Conservation (phyloP, 2,113 vertebrate genomes). For the Montifringilla adamsi region DNA sequence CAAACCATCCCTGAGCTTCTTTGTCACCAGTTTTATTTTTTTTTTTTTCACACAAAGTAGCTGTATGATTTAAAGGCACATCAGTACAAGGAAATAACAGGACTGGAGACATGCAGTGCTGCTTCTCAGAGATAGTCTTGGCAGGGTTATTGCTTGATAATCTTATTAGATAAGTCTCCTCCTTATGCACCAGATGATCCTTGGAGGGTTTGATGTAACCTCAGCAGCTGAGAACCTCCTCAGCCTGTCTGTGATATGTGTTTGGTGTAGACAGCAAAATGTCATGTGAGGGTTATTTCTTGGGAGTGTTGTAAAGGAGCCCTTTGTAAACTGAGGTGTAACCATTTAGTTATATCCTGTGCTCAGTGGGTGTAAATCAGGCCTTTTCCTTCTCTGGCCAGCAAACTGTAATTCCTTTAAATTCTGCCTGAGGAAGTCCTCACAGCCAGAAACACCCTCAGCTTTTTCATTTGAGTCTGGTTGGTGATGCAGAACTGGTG, state of each 20-base stretch:
- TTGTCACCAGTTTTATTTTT: background rate
- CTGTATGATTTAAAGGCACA: background rate
- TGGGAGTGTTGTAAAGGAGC: background rate
- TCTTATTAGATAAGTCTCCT: slow-evolving; percentile 38
- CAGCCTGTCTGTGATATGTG: background rate
- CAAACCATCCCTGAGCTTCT: background rate
- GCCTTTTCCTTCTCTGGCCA: background rate
- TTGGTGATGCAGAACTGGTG: background rate
- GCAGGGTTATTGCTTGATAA: slow-evolving; percentile 12
- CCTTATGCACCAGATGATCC: background rate
- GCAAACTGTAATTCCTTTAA: background rate
- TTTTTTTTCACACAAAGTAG: background rate
- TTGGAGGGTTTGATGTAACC: slow-evolving; percentile 24
- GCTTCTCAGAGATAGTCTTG: background rate
- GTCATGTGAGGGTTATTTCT: background rate
- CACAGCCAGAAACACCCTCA: background rate
- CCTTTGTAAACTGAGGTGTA: background rate
- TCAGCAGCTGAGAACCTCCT: background rate
- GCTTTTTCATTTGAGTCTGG: background rate
- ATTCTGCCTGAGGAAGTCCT: background rate
- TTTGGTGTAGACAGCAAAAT: background rate
- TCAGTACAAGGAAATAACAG: background rate
- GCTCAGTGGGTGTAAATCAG: background rate
- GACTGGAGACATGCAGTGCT: background rate
- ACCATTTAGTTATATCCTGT: background rate